Evolutionary conservation across 2,797 vertebrate genomes (phyloP).

Genomic region (Clamator glandarius): DNA sequence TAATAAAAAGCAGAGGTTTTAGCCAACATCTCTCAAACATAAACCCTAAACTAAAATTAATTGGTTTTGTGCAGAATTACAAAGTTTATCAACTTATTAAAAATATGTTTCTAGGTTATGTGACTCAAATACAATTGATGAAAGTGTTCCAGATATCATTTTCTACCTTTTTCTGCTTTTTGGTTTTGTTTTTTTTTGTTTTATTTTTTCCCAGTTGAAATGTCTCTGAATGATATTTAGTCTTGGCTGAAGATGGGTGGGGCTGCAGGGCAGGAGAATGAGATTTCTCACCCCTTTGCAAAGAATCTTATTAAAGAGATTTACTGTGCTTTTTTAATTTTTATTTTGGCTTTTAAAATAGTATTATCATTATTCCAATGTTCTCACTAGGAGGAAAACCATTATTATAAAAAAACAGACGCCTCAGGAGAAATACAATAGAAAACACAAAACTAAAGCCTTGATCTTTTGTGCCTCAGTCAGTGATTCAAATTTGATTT

Average conservation of each 20-base stretch:
- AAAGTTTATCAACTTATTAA: constrained; percentile 45
- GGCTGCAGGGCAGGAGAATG: neutral
- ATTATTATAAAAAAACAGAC: constrained; percentile 48
- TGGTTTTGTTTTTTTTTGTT: neutral
- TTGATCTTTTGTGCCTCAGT: constrained; percentile 54
- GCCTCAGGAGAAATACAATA: constrained; percentile 55
- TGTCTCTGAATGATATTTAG: neutral
- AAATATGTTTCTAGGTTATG: constrained; percentile 31
- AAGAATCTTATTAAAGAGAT: neutral
- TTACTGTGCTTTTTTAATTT: neutral
- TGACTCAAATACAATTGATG: constrained; percentile 16
- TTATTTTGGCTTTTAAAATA: constrained; percentile 10
- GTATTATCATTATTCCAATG: neutral
- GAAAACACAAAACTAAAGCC: constrained; percentile 58
- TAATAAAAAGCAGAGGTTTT: constrained; percentile 66
- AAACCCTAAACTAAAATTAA: constrained; percentile 63
- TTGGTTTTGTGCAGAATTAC: constrained; percentile 44
- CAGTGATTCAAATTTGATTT: constrained; percentile 70
- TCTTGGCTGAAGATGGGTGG: neutral
- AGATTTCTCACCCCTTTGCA: neutral
- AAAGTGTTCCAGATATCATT: neutral
- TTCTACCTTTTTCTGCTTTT: neutral
- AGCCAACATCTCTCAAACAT: constrained; percentile 44
- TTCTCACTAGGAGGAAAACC: constrained; percentile 49
- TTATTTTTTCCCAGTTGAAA: neutral